Conservation (phyloP, 2,113 vertebrate species). For the Melanotaenia duboulayi region DNA sequence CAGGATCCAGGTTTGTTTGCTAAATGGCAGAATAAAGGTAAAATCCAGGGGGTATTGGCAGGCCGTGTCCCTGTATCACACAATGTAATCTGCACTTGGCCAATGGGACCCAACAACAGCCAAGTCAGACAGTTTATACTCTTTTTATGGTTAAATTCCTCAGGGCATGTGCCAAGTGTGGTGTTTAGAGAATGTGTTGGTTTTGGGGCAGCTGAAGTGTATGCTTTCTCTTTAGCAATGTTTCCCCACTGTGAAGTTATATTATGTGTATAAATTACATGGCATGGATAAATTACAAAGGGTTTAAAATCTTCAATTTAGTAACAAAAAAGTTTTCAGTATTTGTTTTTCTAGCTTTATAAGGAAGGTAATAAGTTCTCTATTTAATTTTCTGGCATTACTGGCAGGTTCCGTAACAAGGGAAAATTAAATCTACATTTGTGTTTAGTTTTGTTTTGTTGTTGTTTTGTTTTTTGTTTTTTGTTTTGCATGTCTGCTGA, state of each 20-base stretch:
- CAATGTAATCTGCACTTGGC: neutral
- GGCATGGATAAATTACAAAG: neutral
- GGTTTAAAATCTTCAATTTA: neutral
- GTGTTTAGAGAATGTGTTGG: neutral
- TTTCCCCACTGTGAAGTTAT: neutral
- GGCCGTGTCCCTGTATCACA: neutral
- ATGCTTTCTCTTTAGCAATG: neutral
- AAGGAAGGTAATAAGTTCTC: too few species aligned
- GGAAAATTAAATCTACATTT: too few species aligned
- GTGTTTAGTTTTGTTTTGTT: too few species aligned
- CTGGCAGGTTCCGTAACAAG: too few species aligned
- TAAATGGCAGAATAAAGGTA: too few species aligned
- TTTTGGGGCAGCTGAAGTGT: neutral
- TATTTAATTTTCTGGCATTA: too few species aligned
- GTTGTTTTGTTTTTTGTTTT: too few species aligned
- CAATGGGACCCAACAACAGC: neutral
- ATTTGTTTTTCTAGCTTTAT: too few species aligned
- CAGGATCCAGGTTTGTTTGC: too few species aligned
- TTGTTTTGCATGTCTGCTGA: too few species aligned
- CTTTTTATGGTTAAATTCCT: neutral
- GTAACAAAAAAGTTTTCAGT: neutral
- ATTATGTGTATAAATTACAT: neutral
- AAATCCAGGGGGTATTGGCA: too few species aligned
- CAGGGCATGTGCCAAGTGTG: neutral
- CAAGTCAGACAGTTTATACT: neutral